A percentile compares a stretch with the other conserved stretches of the same genome.
Evolutionary conservation across 2,797 vertebrate species (phyloP).

Genomic region (Diplodus sargus): DNA sequence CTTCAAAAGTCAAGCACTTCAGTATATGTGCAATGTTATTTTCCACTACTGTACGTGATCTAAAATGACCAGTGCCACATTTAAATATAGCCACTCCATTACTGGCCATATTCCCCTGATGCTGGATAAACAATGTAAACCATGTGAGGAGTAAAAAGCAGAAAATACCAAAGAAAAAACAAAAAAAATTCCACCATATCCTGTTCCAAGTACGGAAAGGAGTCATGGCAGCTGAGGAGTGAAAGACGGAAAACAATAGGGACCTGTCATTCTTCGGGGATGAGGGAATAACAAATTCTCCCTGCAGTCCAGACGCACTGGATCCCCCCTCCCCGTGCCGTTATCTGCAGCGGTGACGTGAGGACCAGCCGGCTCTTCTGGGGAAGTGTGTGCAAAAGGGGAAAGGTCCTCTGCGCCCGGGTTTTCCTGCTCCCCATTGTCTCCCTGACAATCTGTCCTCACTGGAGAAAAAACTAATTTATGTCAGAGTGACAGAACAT

Average conservation of each 20-base stretch:
- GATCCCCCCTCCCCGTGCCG: slow-evolving; percentile 38
- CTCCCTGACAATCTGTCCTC: slow-evolving; percentile 77
- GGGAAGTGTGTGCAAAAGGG: slow-evolving; percentile 79
- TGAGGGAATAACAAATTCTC: slow-evolving; percentile 82
- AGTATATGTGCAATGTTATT: not conserved
- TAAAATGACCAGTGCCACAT: slow-evolving; percentile 25
- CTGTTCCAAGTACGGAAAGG: slow-evolving; percentile 75
- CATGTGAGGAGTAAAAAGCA: slow-evolving; percentile 47
- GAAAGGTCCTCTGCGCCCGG: slow-evolving; percentile 73
- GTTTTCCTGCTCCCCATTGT: slow-evolving; percentile 85
- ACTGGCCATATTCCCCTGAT: slow-evolving; percentile 42
- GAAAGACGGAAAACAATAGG: slow-evolving; percentile 81
- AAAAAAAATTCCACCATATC: slow-evolving; percentile 60
- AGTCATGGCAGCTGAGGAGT: slow-evolving; percentile 75
- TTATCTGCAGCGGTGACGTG: slow-evolving; percentile 78
- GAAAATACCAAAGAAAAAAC: slow-evolving; percentile 51
- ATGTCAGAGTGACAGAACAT: slow-evolving; percentile 72
- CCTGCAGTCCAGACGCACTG: slow-evolving; percentile 61
- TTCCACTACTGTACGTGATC: slow-evolving; percentile 24
- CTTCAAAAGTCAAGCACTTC: too few species aligned
- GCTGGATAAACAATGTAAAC: slow-evolving; percentile 62
- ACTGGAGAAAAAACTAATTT: slow-evolving; percentile 77
- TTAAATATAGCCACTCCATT: slow-evolving; percentile 49
- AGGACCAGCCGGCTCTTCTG: slow-evolving; percentile 53
- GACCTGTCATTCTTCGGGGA: slow-evolving; percentile 81